phyloP scores from a whole-genome alignment of 2,113 vertebrate genomes.

The Phocoena phocoena region DNA sequence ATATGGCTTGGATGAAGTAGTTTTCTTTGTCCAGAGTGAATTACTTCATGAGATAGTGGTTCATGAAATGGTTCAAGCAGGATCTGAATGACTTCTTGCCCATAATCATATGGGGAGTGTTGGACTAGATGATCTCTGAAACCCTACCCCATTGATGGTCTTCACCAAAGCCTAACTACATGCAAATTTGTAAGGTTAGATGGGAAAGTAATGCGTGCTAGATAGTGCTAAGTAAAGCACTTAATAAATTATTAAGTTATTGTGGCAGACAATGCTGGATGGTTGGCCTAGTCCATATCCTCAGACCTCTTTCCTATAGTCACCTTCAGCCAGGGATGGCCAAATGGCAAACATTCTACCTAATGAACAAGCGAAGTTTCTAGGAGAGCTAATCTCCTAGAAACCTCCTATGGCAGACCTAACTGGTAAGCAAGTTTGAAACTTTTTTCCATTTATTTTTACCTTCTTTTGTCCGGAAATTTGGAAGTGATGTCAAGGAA shows the following conservation, averaged over 20 bases:
- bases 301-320: not conserved
- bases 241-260: not conserved
- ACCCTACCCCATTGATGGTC: not conserved
- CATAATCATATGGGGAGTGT: not conserved
- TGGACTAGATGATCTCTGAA: not conserved
- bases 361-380: not conserved
- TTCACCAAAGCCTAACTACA: not conserved
- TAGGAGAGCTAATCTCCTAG: not conserved
- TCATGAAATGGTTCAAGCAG: not conserved
- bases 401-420: not conserved
- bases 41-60: not conserved
- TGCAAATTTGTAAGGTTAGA: not conserved
- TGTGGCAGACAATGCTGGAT: not conserved
- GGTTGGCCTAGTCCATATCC: not conserved
- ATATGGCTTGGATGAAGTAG: not conserved
- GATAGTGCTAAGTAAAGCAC: not conserved
- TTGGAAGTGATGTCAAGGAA: not conserved
- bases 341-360: not conserved
- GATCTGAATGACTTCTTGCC: not conserved
- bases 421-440: not conserved
- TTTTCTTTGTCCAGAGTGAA: not conserved
- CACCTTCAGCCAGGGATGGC: not conserved
- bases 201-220: not conserved
- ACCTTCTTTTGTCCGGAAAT: not conserved
- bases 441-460: not conserved